These are phyloP conservation scores for Erpornis zantholeuca DNA, from an alignment of 2,113 vertebrate species.

Conservation along the genomic window DNA sequence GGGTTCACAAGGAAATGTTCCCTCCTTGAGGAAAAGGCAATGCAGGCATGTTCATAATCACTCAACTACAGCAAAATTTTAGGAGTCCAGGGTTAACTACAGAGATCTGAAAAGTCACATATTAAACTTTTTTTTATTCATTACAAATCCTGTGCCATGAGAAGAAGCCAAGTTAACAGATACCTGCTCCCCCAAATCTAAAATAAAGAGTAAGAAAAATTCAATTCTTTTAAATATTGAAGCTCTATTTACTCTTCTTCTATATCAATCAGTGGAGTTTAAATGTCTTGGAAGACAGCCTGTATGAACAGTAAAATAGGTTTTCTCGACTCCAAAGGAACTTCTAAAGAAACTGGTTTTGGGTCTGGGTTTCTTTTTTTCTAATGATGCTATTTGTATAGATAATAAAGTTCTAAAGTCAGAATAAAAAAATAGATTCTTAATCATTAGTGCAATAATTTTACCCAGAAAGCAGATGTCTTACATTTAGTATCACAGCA, in stretches of 20 bases:
- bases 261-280: not conserved
- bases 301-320: not conserved
- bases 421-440: not conserved
- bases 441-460: constrained; percentile 4
- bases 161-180: not conserved
- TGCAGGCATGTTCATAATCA: not conserved
- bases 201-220: not conserved
- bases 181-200: not conserved
- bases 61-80: not conserved
- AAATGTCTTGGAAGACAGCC: not conserved
- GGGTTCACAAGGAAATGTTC: not conserved
- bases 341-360: not conserved
- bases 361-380: too few relatives aligned
- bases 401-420: not conserved
- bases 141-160: not conserved
- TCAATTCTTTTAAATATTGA: not conserved
- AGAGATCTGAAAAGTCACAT: not conserved
- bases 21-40: not conserved
- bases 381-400: not conserved
- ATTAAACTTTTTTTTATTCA: not conserved
- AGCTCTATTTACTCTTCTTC: not conserved
- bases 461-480: not conserved
- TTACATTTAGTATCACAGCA: not conserved
- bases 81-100: not conserved
- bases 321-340: not conserved